Conservation (phyloP, 2,797 vertebrate genomes). For the Mionectes olivaceus region DNA sequence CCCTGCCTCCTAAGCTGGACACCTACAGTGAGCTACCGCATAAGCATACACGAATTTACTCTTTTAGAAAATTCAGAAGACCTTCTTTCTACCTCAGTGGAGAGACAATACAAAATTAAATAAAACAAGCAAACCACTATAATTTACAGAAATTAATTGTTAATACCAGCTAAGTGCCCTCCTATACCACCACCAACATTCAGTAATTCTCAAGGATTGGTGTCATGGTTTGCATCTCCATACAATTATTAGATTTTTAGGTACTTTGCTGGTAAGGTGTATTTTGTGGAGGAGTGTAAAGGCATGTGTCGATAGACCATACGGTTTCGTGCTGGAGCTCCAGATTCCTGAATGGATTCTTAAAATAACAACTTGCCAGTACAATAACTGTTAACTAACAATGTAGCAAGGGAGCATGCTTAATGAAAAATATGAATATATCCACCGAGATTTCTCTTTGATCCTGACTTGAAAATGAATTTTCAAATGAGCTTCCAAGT, state of each 20-base stretch:
- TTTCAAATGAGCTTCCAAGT: conserved; percentile 46
- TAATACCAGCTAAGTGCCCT: neutral
- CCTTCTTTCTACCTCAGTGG: neutral
- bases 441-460: conserved; percentile 35
- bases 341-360: conserved; percentile 32
- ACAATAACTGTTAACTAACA: conserved; percentile 16
- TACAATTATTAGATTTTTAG: neutral
- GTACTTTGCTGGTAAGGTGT: neutral
- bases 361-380: conserved; percentile 52
- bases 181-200: neutral
- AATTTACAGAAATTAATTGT: neutral
- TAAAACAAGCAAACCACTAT: neutral
- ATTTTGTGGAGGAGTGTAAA: neutral
- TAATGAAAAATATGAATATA: conserved; percentile 51
- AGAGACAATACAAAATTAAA: neutral
- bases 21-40: neutral
- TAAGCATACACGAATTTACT: neutral
- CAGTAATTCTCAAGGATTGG: neutral
- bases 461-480: conserved; percentile 33
- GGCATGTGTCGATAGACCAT: neutral
- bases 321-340: conserved; percentile 40
- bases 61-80: neutral
- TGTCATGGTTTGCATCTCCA: neutral
- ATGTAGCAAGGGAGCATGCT: neutral
- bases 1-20: neutral